Conservation (phyloP, 2,888 invertebrate species). For the Malacosoma neustria region DNA sequence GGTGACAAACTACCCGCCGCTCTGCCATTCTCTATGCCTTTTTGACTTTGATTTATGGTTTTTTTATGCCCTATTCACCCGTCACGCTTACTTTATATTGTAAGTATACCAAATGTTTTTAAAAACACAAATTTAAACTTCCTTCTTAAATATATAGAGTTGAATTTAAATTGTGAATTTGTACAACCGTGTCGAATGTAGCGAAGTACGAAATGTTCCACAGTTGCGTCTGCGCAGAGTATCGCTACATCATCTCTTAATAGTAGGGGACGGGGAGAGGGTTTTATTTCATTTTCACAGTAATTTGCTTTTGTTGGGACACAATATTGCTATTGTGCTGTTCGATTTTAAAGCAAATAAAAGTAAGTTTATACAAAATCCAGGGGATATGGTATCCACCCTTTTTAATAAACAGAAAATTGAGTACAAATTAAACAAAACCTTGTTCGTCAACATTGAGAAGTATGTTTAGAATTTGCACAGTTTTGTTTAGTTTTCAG, state of each 20-base stretch:
- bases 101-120: slow-evolving; percentile 24
- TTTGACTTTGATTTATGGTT: slow-evolving; percentile 75
- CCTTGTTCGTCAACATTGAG: background rate
- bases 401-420: slow-evolving; percentile 25
- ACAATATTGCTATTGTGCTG: slow-evolving; percentile 59
- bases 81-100: slow-evolving; percentile 63
- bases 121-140: slow-evolving; percentile 16
- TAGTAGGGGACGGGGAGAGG: slow-evolving; percentile 66
- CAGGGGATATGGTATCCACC: slow-evolving; percentile 55
- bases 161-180: slow-evolving; percentile 15
- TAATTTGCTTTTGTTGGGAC: slow-evolving; percentile 63
- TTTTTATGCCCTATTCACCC: slow-evolving; percentile 73
- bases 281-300: slow-evolving; percentile 71
- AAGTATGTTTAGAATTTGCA: background rate
- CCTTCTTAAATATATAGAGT: slow-evolving; percentile 15
- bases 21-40: slow-evolving; percentile 70
- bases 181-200: slow-evolving; percentile 26
- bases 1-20: slow-evolving; percentile 62
- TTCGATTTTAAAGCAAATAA: slow-evolving; percentile 68
- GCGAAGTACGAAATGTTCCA: slow-evolving; percentile 36
- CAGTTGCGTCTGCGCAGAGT: slow-evolving; percentile 58
- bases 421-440: background rate
- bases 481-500: too few relatives aligned
- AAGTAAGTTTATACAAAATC: slow-evolving; percentile 45
- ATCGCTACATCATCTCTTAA: slow-evolving; percentile 72